Percentiles rank a stretch among this genome's conserved stretches.
Evolutionary conservation across 2,113 vertebrate species (phyloP).

Genomic region (Apeltes quadracus): DNA sequence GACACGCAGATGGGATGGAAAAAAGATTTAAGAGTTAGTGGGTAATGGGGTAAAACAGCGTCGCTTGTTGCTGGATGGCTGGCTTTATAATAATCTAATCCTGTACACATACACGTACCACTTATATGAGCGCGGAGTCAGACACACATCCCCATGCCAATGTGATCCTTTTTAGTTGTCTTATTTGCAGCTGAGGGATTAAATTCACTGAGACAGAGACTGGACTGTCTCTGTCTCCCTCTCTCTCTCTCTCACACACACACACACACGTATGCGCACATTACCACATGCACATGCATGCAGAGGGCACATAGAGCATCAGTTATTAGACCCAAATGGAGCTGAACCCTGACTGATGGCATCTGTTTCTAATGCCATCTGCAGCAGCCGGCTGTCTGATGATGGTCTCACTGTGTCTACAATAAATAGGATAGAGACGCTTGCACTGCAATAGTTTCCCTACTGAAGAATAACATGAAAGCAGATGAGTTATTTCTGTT

Average conservation of each 20-base stretch:
- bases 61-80: conserved; percentile 20
- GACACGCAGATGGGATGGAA: conserved; percentile 38
- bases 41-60: conserved; percentile 34
- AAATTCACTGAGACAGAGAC: background rate
- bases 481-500: conserved; percentile 2
- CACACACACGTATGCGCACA: background rate
- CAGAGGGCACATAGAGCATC: conserved; percentile 48
- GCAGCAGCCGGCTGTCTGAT: conserved; percentile 29
- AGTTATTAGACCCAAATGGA: conserved; percentile 65
- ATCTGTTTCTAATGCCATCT: conserved; percentile 70
- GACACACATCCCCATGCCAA: background rate
- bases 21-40: conserved; percentile 40
- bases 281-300: conserved; percentile 17
- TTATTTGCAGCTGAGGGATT: conserved; percentile 6
- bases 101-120: background rate
- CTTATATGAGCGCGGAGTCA: background rate
- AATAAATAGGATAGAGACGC: conserved; percentile 5
- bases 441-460: background rate
- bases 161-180: conserved; percentile 11
- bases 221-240: background rate
- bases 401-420: conserved; percentile 3
- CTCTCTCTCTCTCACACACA: background rate
- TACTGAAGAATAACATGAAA: background rate
- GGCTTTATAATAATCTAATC: conserved; percentile 19
- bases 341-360: conserved; percentile 54